Base-by-base conservation (phyloP, 2,888 invertebrate genomes). In the Cremastobaeus sp. region DNA sequence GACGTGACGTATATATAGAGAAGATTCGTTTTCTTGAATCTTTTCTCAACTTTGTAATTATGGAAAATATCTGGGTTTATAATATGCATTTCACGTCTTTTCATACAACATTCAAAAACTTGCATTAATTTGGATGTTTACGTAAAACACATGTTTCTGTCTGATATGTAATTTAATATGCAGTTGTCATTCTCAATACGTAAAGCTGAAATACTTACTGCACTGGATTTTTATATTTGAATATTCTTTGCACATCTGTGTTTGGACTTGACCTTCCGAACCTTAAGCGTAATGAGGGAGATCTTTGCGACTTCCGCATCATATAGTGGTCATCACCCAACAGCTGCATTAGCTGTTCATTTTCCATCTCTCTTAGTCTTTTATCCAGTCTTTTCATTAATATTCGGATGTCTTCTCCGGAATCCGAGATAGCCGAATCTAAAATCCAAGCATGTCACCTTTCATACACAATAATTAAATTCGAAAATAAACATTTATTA, bases 231-330 rank as follows among this genome's bases (percentile, higher is more conserved):
- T 65, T 65, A 20, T 28, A 65, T 71, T 71, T 71, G 15, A 50
- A 57, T 39, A 71, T 21, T 59, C 64, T 25, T 11, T 59, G 52
- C 28, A 59, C 39, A 30, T 71, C 71, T 4, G 57, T 45, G 35
- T 45, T 57, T 4, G 76, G 73, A 45, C 65, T 55, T 4, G 71
- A 71, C 18, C 76, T 64, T 45, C 76, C 76, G 18, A 74, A 76
- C 48, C 76, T 68, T 48, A 76, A 59, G 12, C 76, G 74, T 9
- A 72, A 45, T 25, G 76, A 76, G 0, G 76, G 76, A n/a, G 76
- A 76, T 48, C 76, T 54, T 37, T 76, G 76, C 12, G 76, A 76
- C 55, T 76, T 76, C 35, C 76, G 47, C 14, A 71, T 69, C 76
- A 76, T 76, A 8, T 65, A 71, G 32, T 76, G 74, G 9, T 74